phyloP scores from a whole-genome alignment of 2,888 invertebrate species.

The Xylophagus ater region DNA sequence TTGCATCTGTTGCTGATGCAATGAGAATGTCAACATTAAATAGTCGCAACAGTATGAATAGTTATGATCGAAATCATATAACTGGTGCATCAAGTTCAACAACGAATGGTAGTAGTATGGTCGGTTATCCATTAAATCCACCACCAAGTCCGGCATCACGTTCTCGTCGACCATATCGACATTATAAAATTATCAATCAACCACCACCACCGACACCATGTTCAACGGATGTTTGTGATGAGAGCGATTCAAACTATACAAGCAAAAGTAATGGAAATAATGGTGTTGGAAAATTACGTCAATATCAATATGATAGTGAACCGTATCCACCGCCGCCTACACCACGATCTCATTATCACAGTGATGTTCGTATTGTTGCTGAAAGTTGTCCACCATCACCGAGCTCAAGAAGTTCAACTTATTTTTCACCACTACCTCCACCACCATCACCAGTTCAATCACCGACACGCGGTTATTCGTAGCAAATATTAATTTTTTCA shows the following conservation, averaged over 20 bases:
- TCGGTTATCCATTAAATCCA: slow-evolving; percentile 74
- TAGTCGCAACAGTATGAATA: slow-evolving; percentile 50
- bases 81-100: slow-evolving; percentile 46
- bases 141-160: slow-evolving; percentile 83
- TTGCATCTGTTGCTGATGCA: slow-evolving; percentile 41
- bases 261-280: slow-evolving; percentile 41
- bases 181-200: slow-evolving; percentile 65
- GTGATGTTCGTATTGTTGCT: slow-evolving; percentile 48
- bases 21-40: slow-evolving; percentile 56
- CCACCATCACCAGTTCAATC: slow-evolving; percentile 74
- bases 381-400: slow-evolving; percentile 55
- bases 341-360: slow-evolving; percentile 62
- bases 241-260: slow-evolving; percentile 66
- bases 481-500: slow-evolving; percentile 16
- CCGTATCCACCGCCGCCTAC: slow-evolving; percentile 68
- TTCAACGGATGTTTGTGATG: slow-evolving; percentile 87
- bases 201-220: slow-evolving; percentile 92
- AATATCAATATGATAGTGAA: slow-evolving; percentile 51
- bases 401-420: slow-evolving; percentile 65
- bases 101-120: slow-evolving; percentile 39
- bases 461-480: slow-evolving; percentile 40
- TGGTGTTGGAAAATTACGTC: slow-evolving; percentile 28
- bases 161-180: slow-evolving; percentile 62
- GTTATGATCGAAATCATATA: slow-evolving; percentile 59
- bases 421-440: slow-evolving; percentile 69